A percentile compares a stretch with the other conserved stretches of the same genome.
These are phyloP conservation scores for Drosophila prostipennis DNA, from an alignment of 2,888 invertebrate species.

Conservation along the genomic window DNA sequence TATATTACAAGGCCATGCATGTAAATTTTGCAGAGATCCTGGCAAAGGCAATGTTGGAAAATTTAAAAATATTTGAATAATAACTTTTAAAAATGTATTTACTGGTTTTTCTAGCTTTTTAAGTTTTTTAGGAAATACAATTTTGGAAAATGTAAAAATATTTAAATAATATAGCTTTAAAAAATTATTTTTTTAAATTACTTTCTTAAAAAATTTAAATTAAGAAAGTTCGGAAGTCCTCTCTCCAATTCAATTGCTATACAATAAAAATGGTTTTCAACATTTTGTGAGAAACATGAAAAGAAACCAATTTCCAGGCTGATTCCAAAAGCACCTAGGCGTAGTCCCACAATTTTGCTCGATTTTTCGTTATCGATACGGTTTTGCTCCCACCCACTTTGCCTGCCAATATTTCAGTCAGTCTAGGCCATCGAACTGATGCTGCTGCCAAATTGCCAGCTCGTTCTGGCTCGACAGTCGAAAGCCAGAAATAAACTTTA, in stretches of 20 bases:
- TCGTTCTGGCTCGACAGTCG: conserved; percentile 55
- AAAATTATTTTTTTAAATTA: too few relatives aligned
- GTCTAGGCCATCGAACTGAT: conserved; percentile 2
- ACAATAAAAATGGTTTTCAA: background rate
- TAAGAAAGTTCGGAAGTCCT: too few relatives aligned
- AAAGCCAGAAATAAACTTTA: conserved; percentile 67
- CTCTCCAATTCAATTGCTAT: background rate
- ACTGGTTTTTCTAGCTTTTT: too few relatives aligned
- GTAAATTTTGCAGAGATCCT: background rate
- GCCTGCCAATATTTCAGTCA: conserved; percentile 19
- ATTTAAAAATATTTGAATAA: too few relatives aligned
- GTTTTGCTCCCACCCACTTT: conserved; percentile 2
- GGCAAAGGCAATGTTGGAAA: too few relatives aligned
- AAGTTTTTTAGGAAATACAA: too few relatives aligned
- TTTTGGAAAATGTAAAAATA: too few relatives aligned
- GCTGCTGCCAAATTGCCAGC: conserved; percentile 38
- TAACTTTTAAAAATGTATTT: too few relatives aligned
- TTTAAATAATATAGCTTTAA: too few relatives aligned
- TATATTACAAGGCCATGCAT: conserved; percentile 1
- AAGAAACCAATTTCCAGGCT: conserved; percentile 13
- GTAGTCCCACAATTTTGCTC: conserved; percentile 3
- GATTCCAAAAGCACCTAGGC: background rate
- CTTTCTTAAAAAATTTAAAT: too few relatives aligned
- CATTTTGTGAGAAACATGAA: conserved; percentile 15
- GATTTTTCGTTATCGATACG: conserved; percentile 30